A percentile compares a stretch with the other conserved stretches of the same genome.
Evolutionary conservation across 1,140 invertebrate species (phyloP).

Genomic region (Anoplophora glabripennis): DNA sequence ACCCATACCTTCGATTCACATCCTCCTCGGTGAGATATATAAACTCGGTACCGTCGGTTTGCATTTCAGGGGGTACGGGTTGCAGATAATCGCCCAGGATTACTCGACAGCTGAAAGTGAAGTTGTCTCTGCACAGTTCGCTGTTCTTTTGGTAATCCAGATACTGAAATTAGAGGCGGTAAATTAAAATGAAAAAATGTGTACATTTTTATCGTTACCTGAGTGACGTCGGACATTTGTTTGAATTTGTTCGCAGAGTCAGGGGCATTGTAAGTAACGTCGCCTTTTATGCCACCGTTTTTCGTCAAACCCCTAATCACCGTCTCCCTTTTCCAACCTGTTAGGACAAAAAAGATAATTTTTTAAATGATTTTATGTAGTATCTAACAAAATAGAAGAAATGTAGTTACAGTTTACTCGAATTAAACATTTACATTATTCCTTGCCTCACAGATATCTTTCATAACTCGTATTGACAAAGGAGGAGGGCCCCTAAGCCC

Average conservation of each 20-base stretch:
- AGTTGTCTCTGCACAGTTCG: conserved; percentile 81
- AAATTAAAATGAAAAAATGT: conserved; percentile 11
- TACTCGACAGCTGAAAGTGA: conserved; percentile 85
- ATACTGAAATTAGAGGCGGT: conserved; percentile 58
- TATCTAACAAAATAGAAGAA: too few relatives aligned
- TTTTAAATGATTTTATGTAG: too few relatives aligned
- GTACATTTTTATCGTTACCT: conserved; percentile 51
- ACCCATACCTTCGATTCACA: conserved; percentile 56
- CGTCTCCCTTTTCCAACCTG: conserved; percentile 84
- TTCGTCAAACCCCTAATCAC: conserved; percentile 80
- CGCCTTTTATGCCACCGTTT: conserved; percentile 75
- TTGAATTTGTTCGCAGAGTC: conserved; percentile 74
- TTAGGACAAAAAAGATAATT: conserved; percentile 2
- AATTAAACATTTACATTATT: too few relatives aligned
- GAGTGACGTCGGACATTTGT: conserved; percentile 69
- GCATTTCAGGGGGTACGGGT: conserved; percentile 56
- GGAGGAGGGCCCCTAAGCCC: too few relatives aligned
- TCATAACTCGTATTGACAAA: too few relatives aligned
- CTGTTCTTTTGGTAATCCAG: conserved; percentile 72
- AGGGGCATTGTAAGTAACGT: conserved; percentile 86
- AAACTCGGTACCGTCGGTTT: conserved; percentile 55
- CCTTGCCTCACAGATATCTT: too few relatives aligned
- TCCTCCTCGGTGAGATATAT: conserved; percentile 62
- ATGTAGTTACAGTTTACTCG: too few relatives aligned
- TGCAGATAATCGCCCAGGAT: conserved; percentile 89